Percentiles rank a stretch among this genome's conserved stretches.
Conservation (phyloP, 2,797 vertebrate genomes). For the Clamator glandarius region DNA sequence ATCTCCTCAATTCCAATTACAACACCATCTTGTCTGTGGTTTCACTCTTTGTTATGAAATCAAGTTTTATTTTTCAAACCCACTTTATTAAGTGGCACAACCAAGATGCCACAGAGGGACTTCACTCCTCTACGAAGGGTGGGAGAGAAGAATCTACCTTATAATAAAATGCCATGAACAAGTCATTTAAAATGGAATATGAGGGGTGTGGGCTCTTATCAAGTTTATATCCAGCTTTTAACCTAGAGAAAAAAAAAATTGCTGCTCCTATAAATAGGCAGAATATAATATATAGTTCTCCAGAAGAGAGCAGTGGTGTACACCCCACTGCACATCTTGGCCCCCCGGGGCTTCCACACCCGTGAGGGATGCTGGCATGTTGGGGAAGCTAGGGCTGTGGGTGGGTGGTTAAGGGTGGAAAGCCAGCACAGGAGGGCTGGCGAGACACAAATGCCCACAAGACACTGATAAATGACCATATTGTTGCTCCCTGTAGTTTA, state of each 20-base stretch:
- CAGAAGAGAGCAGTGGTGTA: conserved; percentile 67
- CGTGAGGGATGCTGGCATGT: accelerated
- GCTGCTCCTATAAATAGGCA: background rate
- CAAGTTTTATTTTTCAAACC: conserved; percentile 41
- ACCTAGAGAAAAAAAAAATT: background rate
- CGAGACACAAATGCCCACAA: background rate
- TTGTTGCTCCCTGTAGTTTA: conserved; percentile 25
- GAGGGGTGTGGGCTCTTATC: background rate
- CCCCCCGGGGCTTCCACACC: background rate
- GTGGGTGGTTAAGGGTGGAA: background rate
- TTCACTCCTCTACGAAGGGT: background rate
- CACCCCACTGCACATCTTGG: background rate
- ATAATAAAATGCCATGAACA: background rate
- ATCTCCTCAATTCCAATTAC: conserved; percentile 34
- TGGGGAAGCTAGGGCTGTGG: background rate
- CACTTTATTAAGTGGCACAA: conserved; percentile 24
- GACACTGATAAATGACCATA: background rate
- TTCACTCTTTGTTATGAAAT: conserved; percentile 61
- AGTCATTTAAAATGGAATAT: background rate
- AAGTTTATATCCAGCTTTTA: background rate
- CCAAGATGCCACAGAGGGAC: background rate
- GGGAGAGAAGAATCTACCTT: background rate
- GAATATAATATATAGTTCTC: background rate
- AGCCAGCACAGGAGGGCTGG: background rate
- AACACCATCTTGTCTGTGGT: conserved; percentile 49